Evolutionary conservation across 1,140 invertebrate genomes (phyloP).

Genomic region (Cherax quadricarinatus): DNA sequence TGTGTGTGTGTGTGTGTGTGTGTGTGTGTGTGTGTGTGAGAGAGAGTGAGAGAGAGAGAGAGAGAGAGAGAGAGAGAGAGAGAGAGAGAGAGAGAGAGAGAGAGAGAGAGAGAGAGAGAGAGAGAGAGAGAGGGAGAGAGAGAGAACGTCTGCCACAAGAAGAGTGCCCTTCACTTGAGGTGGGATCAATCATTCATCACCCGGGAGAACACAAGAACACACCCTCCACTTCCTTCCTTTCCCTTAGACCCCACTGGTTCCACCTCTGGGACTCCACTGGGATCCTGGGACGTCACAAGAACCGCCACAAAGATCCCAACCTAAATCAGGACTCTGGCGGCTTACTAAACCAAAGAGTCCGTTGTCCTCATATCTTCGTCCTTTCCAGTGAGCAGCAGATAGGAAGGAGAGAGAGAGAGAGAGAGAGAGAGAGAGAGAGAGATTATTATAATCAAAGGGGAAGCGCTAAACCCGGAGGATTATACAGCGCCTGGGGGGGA

Average conservation of each 20-base stretch:
- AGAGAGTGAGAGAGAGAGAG: not conserved
- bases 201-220: slow-evolving; percentile 23
- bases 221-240: not conserved
- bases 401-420: not conserved
- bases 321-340: slow-evolving; percentile 7
- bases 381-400: not conserved
- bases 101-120: not conserved
- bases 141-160: no score
- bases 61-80: not conserved
- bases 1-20: no score
- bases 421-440: not conserved
- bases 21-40: no score
- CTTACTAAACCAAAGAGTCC: not conserved
- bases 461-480: no score
- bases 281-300: no score
- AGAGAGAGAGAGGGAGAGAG: not conserved
- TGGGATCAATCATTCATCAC: slow-evolving; percentile 39
- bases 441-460: no score
- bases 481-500: no score
- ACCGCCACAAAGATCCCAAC: not conserved
- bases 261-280: no score
- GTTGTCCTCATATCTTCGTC: not conserved
- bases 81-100: not conserved
- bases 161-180: not conserved
- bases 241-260: no score